Conservation (phyloP, 2,113 vertebrate genomes). For the Scomber colias region DNA sequence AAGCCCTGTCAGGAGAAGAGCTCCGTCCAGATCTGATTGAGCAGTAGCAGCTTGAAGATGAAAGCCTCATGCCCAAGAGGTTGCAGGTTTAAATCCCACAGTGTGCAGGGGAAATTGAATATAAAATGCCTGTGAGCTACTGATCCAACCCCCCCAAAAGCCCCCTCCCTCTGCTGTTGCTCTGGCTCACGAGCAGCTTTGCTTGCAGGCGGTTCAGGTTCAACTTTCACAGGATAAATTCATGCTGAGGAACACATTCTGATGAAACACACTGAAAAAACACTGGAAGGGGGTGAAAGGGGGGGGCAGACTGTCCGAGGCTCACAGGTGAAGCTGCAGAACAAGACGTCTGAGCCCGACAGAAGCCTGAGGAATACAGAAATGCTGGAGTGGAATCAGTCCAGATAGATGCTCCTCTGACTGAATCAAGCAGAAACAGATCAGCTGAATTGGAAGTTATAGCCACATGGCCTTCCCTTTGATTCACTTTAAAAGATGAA, state of each 20-base stretch:
- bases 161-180: background rate
- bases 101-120: background rate
- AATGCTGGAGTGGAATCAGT: background rate
- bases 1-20: background rate
- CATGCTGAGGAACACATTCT: conserved; percentile 1
- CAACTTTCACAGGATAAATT: background rate
- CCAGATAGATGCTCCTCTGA: background rate
- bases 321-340: conserved; percentile 9
- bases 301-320: too few species aligned
- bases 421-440: background rate
- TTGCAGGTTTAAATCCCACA: conserved; percentile 21
- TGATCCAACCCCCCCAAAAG: background rate
- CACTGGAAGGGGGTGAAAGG: too few species aligned
- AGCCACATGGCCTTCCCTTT: conserved; percentile 1
- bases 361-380: background rate
- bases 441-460: background rate
- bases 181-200: background rate
- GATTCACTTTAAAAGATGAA: conserved; percentile 35
- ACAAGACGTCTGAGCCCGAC: conserved; percentile 4
- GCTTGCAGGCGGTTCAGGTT: background rate
- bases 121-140: background rate
- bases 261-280: conserved; percentile 6
- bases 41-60: background rate
- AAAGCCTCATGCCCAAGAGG: background rate
- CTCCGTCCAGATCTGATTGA: background rate